Base-by-base conservation (phyloP, 2,113 vertebrate genomes). In the Amblyornis subalaris region DNA sequence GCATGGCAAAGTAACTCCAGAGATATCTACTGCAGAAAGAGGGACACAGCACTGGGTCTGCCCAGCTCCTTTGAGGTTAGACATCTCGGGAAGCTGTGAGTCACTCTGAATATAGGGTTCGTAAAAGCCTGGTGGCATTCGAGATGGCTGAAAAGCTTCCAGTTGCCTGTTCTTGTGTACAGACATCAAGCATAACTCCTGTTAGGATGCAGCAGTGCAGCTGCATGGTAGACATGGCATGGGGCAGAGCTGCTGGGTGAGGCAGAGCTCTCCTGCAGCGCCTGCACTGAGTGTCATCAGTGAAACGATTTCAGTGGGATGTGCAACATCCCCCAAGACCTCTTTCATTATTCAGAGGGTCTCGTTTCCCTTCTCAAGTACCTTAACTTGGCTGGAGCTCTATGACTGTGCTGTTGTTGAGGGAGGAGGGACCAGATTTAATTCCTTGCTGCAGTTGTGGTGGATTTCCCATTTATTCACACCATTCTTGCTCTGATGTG, bases 131-230 rank as follows among this genome's bases (percentile, higher is more conserved):
- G 47, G 17, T 31, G 28, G 73, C 51, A n/a, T 89, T 44, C 61
- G 74, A 74, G 61, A 15, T 47, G 58, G 40, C 22, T 89, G 55
- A 48, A 54, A 55, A 65, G 8, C 3, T 75, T 85, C 55, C 45
- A 9, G 53, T 50, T 42, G 26, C 72, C 23, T 26, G 14, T 31
- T 77, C 10, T 42, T 29, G 51, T 54, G 65, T 12, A 33, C 17
- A 55, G 62, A 24, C 76, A 28, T 29, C 0, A 0, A 54, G 38
- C 4, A 5, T 2, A 23, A 48, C 47, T 47, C 50, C n/a, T 10
- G 38, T 33, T 28, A 12, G 58, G 57, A 29, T 2, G 8, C 45
- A 23, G 86, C 38, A 14, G 8, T 2, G 38, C 3, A 15, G 55
- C 40, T 58, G 25, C 6, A 3, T 16, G 36, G 50, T 9, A 1